phyloP scores from a whole-genome alignment of 2,797 vertebrate species.

The Eulemur mongoz region DNA sequence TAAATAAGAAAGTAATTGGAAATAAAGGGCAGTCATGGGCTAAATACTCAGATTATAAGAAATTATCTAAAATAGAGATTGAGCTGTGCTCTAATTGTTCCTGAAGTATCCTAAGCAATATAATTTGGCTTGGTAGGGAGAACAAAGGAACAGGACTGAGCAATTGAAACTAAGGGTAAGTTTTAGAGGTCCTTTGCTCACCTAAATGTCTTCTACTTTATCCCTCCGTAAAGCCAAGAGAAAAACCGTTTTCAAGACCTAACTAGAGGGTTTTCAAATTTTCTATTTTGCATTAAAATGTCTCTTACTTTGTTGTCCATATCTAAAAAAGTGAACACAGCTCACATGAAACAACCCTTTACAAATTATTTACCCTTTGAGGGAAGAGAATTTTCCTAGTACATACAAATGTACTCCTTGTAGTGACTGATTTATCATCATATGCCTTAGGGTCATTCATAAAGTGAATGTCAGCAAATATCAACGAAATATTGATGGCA shows the following conservation, averaged over 20 bases:
- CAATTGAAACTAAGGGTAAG: not conserved
- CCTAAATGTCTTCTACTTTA: not conserved
- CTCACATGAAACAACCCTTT: not conserved
- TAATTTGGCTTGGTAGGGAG: not conserved
- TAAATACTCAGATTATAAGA: conserved; percentile 25
- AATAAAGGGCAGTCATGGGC: not conserved
- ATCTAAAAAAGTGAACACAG: not conserved
- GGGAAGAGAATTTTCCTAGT: not conserved
- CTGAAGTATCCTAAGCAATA: not conserved
- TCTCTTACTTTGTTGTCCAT: conserved; percentile 22
- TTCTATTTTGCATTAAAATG: conserved; percentile 41
- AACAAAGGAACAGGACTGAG: not conserved
- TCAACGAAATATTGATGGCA: not conserved
- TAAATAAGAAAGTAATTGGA: conserved; percentile 7
- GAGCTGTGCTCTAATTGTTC: not conserved
- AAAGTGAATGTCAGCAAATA: not conserved
- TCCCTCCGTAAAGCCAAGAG: not conserved
- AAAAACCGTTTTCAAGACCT: not conserved
- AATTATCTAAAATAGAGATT: not conserved
- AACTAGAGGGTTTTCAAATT: not conserved
- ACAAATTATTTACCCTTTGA: not conserved
- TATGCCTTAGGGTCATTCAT: not conserved
- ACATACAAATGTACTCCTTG: not conserved
- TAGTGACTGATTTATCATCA: not conserved
- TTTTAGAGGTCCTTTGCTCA: not conserved